A percentile compares a stretch with the other conserved stretches of the same genome.
Conservation (phyloP, 2,888 invertebrate species). For the Scaeva pyrastri region DNA sequence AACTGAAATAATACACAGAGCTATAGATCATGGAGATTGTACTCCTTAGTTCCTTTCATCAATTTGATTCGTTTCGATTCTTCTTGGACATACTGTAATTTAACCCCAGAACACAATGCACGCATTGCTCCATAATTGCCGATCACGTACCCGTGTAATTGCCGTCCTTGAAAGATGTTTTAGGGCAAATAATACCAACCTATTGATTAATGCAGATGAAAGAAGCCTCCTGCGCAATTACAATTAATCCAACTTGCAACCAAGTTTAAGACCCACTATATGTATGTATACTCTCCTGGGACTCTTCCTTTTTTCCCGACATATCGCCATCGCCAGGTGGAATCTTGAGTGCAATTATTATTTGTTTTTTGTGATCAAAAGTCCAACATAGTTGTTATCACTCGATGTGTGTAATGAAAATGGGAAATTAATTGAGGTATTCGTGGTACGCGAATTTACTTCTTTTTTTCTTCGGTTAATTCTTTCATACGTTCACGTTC, state of each 20-base stretch:
- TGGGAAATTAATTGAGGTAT: constrained; percentile 49
- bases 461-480: not conserved
- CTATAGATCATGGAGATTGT: too few species aligned
- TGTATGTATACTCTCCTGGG: too few species aligned
- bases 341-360: constrained; percentile 10
- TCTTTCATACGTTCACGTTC: too few species aligned
- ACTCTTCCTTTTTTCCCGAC: too few species aligned
- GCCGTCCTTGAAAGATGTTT: constrained; percentile 59
- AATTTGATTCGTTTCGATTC: constrained; percentile 13
- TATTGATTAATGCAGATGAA: constrained; percentile 43
- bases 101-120: not conserved
- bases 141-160: constrained; percentile 43
- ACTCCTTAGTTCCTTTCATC: too few species aligned
- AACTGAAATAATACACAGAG: too few species aligned
- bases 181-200: constrained; percentile 44
- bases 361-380: not conserved
- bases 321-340: too few species aligned
- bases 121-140: constrained; percentile 7
- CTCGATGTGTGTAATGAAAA: constrained; percentile 56
- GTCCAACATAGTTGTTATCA: constrained; percentile 52
- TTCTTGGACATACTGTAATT: constrained; percentile 11
- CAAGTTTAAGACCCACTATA: too few species aligned
- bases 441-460: constrained; percentile 1
- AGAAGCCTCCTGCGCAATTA: constrained; percentile 29
- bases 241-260: constrained; percentile 3